These are phyloP conservation scores for Diaphora mendica DNA, from an alignment of 2,888 invertebrate genomes.

Conservation along the genomic window DNA sequence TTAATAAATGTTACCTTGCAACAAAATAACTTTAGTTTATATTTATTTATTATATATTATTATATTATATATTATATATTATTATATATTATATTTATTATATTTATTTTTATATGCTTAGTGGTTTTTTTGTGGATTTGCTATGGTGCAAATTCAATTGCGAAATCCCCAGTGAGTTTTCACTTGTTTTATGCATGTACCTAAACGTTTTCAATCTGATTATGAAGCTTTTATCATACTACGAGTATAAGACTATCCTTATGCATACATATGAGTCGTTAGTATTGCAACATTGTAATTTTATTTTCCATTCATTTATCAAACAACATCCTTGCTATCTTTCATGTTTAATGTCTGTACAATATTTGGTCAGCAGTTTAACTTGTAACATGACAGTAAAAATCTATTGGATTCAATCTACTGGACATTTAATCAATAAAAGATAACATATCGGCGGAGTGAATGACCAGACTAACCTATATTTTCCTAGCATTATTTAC, in stretches of 20 bases:
- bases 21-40: neutral
- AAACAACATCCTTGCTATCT: neutral
- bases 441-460: constrained; percentile 37
- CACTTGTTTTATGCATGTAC: neutral
- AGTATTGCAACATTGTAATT: neutral
- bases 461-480: constrained; percentile 42
- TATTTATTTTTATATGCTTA: neutral
- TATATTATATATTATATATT: too few species aligned
- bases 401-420: constrained; percentile 45
- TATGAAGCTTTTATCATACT: neutral
- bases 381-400: neutral
- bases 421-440: constrained; percentile 36
- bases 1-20: neutral
- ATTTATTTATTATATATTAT: too few species aligned
- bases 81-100: too few species aligned
- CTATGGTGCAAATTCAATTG: neutral
- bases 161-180: neutral
- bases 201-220: neutral
- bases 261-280: neutral
- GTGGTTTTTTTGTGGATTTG: too few species aligned
- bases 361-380: neutral
- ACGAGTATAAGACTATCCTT: neutral
- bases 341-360: neutral
- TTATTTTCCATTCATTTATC: neutral
- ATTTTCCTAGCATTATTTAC: constrained; percentile 33